Base-by-base conservation (phyloP, 1,140 invertebrate species). In the Chionoecetes opilio region DNA sequence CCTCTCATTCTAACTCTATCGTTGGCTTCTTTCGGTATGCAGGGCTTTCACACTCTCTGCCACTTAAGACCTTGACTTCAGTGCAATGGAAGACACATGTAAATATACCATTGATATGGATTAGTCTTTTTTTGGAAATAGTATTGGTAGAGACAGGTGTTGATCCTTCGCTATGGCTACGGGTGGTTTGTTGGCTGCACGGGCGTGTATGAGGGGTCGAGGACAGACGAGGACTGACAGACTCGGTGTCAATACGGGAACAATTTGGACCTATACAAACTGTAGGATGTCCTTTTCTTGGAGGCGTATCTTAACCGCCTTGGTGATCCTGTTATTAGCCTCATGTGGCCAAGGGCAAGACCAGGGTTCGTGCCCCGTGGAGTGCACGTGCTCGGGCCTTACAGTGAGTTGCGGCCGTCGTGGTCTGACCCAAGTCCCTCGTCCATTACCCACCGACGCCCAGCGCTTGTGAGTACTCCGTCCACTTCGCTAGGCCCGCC, bases 361-460 rank as follows among this genome's bases (percentile, higher is more conserved):
- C 63, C 29, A 94, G 26, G 63, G 21, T 1, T 75, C 88, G 46
- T 99, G 99, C 97, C 98, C 99, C 8, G 98, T 98, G 97, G 98
- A 98, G 29, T 99, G 98, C 97, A 97, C 98, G 96, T 99, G 99
- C 97, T 97, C 97, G 93, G 98, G 98, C 92, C 97, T 98, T 89
- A 98, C 98, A 86, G 98, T 99, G 37, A 98, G 99, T 97, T 99
- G 99, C 97, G 98, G 98, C 82, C 98, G 98, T 96, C 97, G 98
- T 34, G 98, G 98, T 86, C 97, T 99, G 63, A 98, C 98, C n/a
- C 98, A 98, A 96, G 98, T 99, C 37, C 98, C 99, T 0, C 97
- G 98, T 95, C 98, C 98, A 96, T 97, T 99, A 96, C 98, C 98
- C 17, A 96, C 97, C 41, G 98, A 98, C 96, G 98, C 98, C 89